Evolutionary conservation across 2,797 vertebrate genomes (phyloP).

Genomic region (Galago senegalensis): DNA sequence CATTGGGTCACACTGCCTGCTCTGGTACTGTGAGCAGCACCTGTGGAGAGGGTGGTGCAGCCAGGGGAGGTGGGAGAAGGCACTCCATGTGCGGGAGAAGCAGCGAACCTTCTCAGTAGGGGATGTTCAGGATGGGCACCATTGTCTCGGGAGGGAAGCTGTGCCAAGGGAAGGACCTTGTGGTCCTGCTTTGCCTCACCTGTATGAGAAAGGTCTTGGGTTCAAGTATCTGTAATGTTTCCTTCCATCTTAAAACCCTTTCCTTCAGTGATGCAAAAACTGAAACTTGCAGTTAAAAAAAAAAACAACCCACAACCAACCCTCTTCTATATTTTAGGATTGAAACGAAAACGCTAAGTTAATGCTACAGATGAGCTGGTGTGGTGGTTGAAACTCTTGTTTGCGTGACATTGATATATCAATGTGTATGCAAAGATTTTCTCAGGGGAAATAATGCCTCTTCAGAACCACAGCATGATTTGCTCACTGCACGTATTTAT

Average conservation of each 20-base stretch:
- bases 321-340: not conserved
- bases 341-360: constrained; percentile 36
- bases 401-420: constrained; percentile 7
- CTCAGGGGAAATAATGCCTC: not conserved
- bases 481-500: not conserved
- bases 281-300: not conserved
- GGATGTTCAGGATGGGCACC: not conserved
- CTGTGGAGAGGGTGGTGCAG: not conserved
- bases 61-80: not conserved
- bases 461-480: not conserved
- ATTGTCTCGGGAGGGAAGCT: not conserved
- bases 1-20: not conserved
- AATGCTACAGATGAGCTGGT: not conserved
- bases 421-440: not conserved
- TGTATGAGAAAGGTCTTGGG: not conserved
- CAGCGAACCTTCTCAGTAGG: not conserved
- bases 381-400: constrained; percentile 1
- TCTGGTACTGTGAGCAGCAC: not conserved
- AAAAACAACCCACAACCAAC: not conserved
- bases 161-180: not conserved
- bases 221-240: not conserved
- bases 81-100: not conserved
- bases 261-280: not conserved
- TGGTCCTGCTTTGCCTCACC: not conserved
- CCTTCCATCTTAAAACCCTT: not conserved